Evolutionary conservation across 1,140 invertebrate species (phyloP).

Genomic region (Coptotermes formosanus): DNA sequence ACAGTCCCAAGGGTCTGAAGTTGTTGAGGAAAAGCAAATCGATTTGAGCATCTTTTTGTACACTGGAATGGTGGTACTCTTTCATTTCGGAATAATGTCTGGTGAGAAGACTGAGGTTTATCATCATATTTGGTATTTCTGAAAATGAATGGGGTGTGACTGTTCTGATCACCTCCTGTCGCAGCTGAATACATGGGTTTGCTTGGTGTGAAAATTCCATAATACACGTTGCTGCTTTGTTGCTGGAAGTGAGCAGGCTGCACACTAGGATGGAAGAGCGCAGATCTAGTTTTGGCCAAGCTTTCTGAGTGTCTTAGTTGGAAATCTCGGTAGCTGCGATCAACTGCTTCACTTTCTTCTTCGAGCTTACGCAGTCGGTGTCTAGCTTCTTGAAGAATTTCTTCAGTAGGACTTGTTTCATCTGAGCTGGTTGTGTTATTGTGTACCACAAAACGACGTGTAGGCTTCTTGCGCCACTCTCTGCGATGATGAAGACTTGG

Average conservation of each 20-base stretch:
- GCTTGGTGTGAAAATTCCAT: not conserved
- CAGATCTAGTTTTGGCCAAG: not conserved
- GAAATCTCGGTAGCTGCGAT: conserved; percentile 39
- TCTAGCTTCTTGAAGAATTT: conserved; percentile 43
- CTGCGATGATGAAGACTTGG: not conserved
- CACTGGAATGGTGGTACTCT: not conserved
- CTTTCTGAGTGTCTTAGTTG: conserved; percentile 30
- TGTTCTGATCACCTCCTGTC: not conserved
- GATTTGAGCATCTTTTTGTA: not conserved
- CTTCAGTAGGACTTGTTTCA: conserved; percentile 40
- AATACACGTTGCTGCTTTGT: not conserved
- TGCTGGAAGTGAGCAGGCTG: not conserved
- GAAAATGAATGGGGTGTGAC: not conserved
- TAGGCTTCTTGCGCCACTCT: conserved; percentile 22
- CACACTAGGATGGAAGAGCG: not conserved
- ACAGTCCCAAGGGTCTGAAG: not conserved
- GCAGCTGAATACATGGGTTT: not conserved
- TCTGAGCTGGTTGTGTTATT: conserved; percentile 14
- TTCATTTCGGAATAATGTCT: not conserved
- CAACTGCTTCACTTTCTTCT: conserved; percentile 45
- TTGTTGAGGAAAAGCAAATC: not conserved
- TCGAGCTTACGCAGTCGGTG: conserved; percentile 43
- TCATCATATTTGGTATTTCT: not conserved
- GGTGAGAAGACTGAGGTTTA: not conserved
- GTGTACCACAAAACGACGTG: not conserved